Conservation (phyloP, 2,113 vertebrate genomes). For the Zosterops lateralis region DNA sequence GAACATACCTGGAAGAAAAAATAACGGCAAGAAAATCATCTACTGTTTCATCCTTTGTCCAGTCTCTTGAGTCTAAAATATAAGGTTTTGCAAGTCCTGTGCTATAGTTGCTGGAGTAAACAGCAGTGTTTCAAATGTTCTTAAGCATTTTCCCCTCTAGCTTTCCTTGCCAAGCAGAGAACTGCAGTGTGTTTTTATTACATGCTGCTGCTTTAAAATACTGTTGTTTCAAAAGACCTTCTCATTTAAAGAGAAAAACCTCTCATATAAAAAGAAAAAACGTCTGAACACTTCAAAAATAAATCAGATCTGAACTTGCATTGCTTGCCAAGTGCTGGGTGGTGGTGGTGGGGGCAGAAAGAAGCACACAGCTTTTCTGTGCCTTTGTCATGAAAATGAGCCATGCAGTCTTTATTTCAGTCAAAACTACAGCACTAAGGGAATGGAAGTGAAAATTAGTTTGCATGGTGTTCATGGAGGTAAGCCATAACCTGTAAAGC, state of each 20-base stretch:
- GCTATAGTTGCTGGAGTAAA: not conserved
- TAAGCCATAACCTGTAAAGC: not conserved
- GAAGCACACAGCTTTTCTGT: not conserved
- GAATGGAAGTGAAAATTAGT: slow-evolving; percentile 27
- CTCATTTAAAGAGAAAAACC: not conserved
- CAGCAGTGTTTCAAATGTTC: not conserved
- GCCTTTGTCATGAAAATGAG: slow-evolving; percentile 21
- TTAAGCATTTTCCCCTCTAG: not conserved
- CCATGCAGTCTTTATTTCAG: slow-evolving; percentile 9
- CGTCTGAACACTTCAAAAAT: not conserved
- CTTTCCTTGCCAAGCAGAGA: slow-evolving; percentile 3
- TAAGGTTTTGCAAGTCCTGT: not conserved
- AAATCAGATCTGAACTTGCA: slow-evolving; percentile 30
- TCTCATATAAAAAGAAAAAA: not conserved
- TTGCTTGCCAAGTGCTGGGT: not conserved
- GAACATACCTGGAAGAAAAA: not conserved
- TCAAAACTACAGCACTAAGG: not conserved
- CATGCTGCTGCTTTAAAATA: not conserved
- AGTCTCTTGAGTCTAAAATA: not conserved
- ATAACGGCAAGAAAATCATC: not conserved
- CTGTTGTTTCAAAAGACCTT: not conserved
- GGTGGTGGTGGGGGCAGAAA: not conserved
- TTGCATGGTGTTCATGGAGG: not conserved
- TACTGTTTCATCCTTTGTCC: not conserved
- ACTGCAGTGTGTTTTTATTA: not conserved